Conservation (phyloP, 2,797 vertebrate species). For the Botia kubotai region DNA sequence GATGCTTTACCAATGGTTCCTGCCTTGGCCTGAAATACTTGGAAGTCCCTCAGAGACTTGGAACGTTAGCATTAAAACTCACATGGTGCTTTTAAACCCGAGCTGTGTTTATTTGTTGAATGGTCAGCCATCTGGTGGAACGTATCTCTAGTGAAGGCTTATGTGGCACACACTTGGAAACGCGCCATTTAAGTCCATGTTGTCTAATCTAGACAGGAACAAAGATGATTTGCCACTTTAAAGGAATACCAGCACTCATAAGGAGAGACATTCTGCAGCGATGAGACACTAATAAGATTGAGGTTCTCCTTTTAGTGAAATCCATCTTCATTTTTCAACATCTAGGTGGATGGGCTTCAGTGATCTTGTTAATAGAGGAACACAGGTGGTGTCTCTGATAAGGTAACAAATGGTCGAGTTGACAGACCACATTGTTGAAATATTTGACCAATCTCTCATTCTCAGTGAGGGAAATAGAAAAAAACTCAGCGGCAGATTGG, state of each 20-base stretch:
- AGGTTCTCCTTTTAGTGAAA: conserved; percentile 1
- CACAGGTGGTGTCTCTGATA: conserved; percentile 43
- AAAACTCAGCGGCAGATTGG: conserved; percentile 36
- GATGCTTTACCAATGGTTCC: conserved; percentile 3
- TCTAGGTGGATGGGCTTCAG: conserved; percentile 3
- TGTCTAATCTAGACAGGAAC: not conserved
- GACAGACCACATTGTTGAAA: conserved; percentile 15
- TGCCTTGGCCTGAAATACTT: conserved; percentile 9
- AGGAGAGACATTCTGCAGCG: not conserved
- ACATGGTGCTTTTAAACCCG: conserved; percentile 18
- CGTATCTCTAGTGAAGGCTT: conserved; percentile 1
- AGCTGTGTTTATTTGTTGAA: conserved; percentile 40
- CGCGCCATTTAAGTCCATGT: not conserved
- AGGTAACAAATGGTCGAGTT: conserved; percentile 31
- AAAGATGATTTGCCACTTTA: no score
- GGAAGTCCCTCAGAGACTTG: conserved; percentile 17
- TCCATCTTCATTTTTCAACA: conserved; percentile 26
- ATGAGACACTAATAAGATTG: not conserved
- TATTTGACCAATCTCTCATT: conserved; percentile 35
- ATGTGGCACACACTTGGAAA: not conserved
- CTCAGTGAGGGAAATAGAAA: conserved; percentile 8
- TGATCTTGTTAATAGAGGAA: conserved; percentile 33
- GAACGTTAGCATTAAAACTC: conserved; percentile 33
- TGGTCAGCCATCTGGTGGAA: conserved; percentile 29
- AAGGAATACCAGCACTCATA: no score